phyloP scores from a whole-genome alignment of 2,888 invertebrate genomes.

The Drosophila dives region DNA sequence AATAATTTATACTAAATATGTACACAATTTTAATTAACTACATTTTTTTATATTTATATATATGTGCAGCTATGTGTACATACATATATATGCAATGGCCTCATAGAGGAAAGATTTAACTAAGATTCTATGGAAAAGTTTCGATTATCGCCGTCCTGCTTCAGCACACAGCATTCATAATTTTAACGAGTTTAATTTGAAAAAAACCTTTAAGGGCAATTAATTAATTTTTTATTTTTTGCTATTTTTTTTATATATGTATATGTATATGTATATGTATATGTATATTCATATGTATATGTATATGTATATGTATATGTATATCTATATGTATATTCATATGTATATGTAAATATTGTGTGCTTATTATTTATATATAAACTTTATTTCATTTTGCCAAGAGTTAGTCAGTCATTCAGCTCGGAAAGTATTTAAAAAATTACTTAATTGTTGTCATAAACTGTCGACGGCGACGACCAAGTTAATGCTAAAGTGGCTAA shows the following conservation, averaged over 20 bases:
- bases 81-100: constrained; percentile 49
- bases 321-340: too few relatives aligned
- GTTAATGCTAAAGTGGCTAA: constrained; percentile 52
- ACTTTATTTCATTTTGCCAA: constrained; percentile 54
- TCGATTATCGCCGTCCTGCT: too few relatives aligned
- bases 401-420: constrained; percentile 58
- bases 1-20: constrained; percentile 76
- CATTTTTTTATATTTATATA: too few relatives aligned
- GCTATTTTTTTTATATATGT: too few relatives aligned
- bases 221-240: constrained; percentile 77
- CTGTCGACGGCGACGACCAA: constrained; percentile 54
- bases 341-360: constrained; percentile 2
- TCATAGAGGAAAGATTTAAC: constrained; percentile 16
- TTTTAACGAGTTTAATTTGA: constrained; percentile 80
- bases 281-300: constrained; percentile 17
- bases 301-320: not conserved
- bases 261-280: too few relatives aligned
- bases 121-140: too few relatives aligned
- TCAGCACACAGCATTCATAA: too few relatives aligned
- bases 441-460: constrained; percentile 79
- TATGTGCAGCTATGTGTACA: too few relatives aligned
- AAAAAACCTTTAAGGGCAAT: constrained; percentile 80
- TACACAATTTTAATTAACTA: too few relatives aligned
- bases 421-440: constrained; percentile 73
- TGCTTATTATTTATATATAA: constrained; percentile 19